Conservation (phyloP, 2,888 invertebrate genomes). For the Therioaphis trifolii region DNA sequence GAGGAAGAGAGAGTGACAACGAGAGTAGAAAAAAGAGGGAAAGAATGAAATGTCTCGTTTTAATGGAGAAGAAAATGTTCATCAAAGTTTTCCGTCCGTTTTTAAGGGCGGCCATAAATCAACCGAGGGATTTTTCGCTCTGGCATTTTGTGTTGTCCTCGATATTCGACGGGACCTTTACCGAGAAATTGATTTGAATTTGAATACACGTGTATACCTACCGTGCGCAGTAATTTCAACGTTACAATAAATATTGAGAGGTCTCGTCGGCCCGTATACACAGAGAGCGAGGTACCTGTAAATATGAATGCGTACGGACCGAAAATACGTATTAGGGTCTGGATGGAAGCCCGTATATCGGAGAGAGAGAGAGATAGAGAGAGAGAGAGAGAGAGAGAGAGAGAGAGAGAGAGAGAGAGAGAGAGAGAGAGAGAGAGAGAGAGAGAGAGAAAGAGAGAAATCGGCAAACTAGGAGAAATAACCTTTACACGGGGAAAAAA, state of each 20-base stretch:
- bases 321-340: constrained; percentile 19
- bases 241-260: not conserved
- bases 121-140: constrained; percentile 34
- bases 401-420: too few species aligned
- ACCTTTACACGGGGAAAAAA: too few species aligned
- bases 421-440: too few species aligned
- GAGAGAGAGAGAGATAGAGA: too few species aligned
- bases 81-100: constrained; percentile 53
- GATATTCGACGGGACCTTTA: constrained; percentile 10
- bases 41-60: constrained; percentile 30
- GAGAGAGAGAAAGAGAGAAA: not conserved
- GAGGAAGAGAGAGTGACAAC: not conserved
- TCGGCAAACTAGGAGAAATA: not conserved
- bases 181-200: constrained; percentile 42
- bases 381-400: too few species aligned
- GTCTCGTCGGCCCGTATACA: not conserved
- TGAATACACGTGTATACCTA: constrained; percentile 2
- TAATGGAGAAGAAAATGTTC: constrained; percentile 58
- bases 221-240: not conserved
- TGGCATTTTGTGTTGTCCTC: constrained; percentile 17
- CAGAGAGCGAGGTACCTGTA: not conserved
- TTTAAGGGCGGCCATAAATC: constrained; percentile 49
- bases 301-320: not conserved
- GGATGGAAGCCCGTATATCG: too few species aligned
- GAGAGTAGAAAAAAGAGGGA: not conserved